Percentiles rank a stretch among this genome's conserved stretches.
These are phyloP conservation scores for Mylabris sibirica DNA, from an alignment of 2,888 invertebrate species.

Conservation along the genomic window DNA sequence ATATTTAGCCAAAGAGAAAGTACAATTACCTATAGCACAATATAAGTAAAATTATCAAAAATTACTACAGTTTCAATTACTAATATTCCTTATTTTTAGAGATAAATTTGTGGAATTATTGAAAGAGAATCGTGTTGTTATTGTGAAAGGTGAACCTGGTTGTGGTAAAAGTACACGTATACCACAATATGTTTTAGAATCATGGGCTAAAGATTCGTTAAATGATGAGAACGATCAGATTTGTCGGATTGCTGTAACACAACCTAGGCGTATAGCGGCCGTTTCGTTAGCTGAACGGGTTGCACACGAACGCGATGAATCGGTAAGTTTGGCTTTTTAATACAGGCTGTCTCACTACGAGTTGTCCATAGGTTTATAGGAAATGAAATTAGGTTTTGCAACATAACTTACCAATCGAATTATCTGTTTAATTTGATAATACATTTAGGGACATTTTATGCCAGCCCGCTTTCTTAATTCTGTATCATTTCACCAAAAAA, in stretches of 20 bases:
- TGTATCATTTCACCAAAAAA: too few relatives aligned
- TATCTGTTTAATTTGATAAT: too few relatives aligned
- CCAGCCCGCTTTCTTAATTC: too few relatives aligned
- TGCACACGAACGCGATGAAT: constrained; percentile 69
- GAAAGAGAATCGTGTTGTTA: constrained; percentile 63
- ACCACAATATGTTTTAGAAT: constrained; percentile 70
- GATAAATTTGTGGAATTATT: constrained; percentile 65
- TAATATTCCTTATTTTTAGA: constrained; percentile 47
- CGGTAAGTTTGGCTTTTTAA: too few relatives aligned
- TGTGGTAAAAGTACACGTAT: constrained; percentile 79
- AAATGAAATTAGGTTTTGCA: too few relatives aligned
- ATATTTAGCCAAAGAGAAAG: constrained; percentile 52
- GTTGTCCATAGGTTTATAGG: too few relatives aligned
- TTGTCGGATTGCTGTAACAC: constrained; percentile 70
- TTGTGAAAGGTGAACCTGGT: constrained; percentile 75
- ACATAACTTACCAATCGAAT: too few relatives aligned
- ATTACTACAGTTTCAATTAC: background rate
- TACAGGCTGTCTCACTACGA: constrained; percentile 14
- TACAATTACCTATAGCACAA: constrained; percentile 56
- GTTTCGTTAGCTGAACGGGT: constrained; percentile 72
- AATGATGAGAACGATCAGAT: constrained; percentile 55
- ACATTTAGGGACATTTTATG: too few relatives aligned
- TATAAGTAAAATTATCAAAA: constrained; percentile 54
- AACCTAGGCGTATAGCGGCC: constrained; percentile 75
- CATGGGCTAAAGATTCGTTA: constrained; percentile 54